Base-by-base conservation (phyloP, 2,888 invertebrate species). In the Himalopsyche anomala region DNA sequence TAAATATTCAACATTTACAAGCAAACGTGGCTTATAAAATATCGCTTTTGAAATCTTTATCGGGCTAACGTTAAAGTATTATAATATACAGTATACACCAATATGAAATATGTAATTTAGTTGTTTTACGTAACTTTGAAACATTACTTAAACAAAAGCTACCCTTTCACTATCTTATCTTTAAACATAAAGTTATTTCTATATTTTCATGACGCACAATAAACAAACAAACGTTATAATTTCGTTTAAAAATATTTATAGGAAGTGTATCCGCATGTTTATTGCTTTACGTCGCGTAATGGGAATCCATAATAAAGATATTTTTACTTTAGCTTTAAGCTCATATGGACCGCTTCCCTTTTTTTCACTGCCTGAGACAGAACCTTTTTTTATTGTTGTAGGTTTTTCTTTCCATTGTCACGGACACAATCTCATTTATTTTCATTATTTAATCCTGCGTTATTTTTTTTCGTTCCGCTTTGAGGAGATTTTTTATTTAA, bases 371-470 rank as follows among this genome's bases (percentile, higher is more conserved):
- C n/a, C 45, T 17, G n/a, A 82, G 84, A 69, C 62, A 84, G 28
- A 83, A 69, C 36, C 55, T 79, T 79, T 80, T 62, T 87, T 85
- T 69, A 84, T 80, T 85, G 81, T 85, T 87, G 54, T 79, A 85
- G 83, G 40, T 85, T 85, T 87, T 74, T 79, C 85, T 55, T 45
- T 79, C 83, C 82, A 79, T 84, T 86, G 84, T 84, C 86, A 45
- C 84, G 81, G 81, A 54, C 84, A 84, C 82, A 83, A 54, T 86
- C 86, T 74, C 87, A 80, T 87, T 86, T 86, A 84, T 87, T 86
- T 87, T 87, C 87, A 87, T 87, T 87, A 87, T 84, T 86, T 87
- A 85, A 87, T 87, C 82, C 84, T 56, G 56, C 36, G 51, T 82
- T 85, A 85, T 87, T 85, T 87, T 84, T 81, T 83, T 69, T 69